Evolutionary conservation across 2,113 vertebrate species (phyloP).

Genomic region (Tragelaphus imberbis): DNA sequence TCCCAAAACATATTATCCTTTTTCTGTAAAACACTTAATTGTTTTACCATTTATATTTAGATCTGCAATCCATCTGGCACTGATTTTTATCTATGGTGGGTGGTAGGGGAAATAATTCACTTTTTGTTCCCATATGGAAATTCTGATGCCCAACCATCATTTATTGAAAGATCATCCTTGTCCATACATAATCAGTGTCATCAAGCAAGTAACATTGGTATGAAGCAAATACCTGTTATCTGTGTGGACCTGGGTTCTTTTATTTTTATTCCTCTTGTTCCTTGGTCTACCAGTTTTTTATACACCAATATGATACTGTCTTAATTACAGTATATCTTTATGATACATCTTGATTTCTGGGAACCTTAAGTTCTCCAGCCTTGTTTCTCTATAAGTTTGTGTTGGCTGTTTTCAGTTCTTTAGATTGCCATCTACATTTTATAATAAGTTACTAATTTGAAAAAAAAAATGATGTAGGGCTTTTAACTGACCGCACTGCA

Average conservation of each 20-base stretch:
- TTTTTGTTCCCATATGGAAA: not conserved
- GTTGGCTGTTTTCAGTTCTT: not conserved
- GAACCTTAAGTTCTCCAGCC: not conserved
- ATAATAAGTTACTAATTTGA: not conserved
- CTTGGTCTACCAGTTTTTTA: not conserved
- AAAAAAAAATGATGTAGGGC: not conserved
- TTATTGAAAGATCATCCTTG: not conserved
- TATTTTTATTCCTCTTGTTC: not conserved
- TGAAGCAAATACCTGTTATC: not conserved
- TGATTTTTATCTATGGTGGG: not conserved
- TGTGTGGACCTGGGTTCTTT: not conserved
- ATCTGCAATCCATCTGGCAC: not conserved
- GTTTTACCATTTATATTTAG: not conserved
- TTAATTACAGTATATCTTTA: not conserved
- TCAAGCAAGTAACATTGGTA: not conserved
- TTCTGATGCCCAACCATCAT: not conserved
- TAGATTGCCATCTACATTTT: not conserved
- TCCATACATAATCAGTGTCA: not conserved
- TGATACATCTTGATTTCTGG: not conserved
- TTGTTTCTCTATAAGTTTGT: not conserved
- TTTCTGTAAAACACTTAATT: not conserved
- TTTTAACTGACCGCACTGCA: not conserved
- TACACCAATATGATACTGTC: not conserved
- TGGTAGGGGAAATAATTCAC: not conserved
- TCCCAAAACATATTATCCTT: not conserved